These are phyloP conservation scores for Eupithecia dodoneata DNA, from an alignment of 2,888 invertebrate genomes.

Conservation along the genomic window DNA sequence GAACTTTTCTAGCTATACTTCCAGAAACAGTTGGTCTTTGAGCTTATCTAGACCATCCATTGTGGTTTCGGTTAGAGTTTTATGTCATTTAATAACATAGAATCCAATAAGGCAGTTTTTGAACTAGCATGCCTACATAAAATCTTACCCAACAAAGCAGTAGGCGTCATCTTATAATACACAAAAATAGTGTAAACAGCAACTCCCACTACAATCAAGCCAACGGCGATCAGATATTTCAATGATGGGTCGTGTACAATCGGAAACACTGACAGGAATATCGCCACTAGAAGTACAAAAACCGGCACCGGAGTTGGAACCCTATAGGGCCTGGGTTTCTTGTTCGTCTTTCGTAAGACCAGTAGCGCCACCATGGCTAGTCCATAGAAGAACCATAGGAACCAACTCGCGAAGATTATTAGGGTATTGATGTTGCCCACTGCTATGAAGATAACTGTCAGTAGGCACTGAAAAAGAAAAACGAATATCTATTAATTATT, in stretches of 20 bases:
- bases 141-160: conserved; percentile 85
- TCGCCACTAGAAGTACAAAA: conserved; percentile 87
- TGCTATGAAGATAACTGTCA: conserved; percentile 88
- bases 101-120: conserved; percentile 45
- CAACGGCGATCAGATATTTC: conserved; percentile 90
- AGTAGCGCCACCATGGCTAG: conserved; percentile 91
- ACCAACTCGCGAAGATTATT: conserved; percentile 94
- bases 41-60: not conserved
- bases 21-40: not conserved
- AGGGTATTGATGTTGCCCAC: conserved; percentile 89
- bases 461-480: conserved; percentile 81
- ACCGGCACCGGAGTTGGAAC: conserved; percentile 89
- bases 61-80: no score
- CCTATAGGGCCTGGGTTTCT: conserved; percentile 88
- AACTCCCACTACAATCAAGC: conserved; percentile 88
- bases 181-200: conserved; percentile 90
- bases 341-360: conserved; percentile 87
- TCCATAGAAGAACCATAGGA: conserved; percentile 95
- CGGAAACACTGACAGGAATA: conserved; percentile 89
- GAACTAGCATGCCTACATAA: not conserved
- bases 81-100: no score
- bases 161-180: conserved; percentile 86
- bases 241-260: conserved; percentile 89
- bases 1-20: not conserved
- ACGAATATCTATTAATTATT: no score